Conservation (phyloP, 1,140 invertebrate genomes). For the Papilio polytes region DNA sequence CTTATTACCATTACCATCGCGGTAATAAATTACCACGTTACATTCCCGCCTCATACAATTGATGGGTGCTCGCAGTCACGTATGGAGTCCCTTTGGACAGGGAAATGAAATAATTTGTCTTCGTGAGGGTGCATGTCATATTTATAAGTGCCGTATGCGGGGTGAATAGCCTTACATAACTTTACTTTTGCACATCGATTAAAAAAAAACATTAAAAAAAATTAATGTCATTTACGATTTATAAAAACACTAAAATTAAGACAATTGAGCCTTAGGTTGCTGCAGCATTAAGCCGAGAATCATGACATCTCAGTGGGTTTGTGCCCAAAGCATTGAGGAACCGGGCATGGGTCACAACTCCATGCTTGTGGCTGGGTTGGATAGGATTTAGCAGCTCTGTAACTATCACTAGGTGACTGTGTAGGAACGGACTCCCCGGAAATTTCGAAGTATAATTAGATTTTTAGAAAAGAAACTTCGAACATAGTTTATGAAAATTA, state of each 20-base stretch:
- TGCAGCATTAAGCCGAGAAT: neutral
- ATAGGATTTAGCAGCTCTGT: neutral
- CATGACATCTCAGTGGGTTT: neutral
- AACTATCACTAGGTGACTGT: neutral
- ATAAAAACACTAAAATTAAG: neutral
- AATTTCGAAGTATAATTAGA: neutral
- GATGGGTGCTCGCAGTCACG: constrained; percentile 71
- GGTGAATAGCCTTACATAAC: constrained; percentile 62
- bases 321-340: neutral
- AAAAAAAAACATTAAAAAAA: no score
- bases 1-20: constrained; percentile 54
- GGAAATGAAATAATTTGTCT: constrained; percentile 83
- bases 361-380: neutral
- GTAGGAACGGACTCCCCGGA: constrained; percentile 1
- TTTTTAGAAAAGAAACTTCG: neutral
- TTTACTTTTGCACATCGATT: neutral
- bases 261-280: neutral
- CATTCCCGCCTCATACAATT: constrained; percentile 62
- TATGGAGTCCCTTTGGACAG: constrained; percentile 70
- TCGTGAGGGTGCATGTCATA: constrained; percentile 80
- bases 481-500: constrained; percentile 32
- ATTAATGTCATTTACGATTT: constrained; percentile 16
- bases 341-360: constrained; percentile 15
- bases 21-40: constrained; percentile 65
- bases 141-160: constrained; percentile 59